Percentiles rank a stretch among this genome's conserved stretches.
phyloP scores from a whole-genome alignment of 1,140 invertebrate species.

The Apocrypta bakeri region DNA sequence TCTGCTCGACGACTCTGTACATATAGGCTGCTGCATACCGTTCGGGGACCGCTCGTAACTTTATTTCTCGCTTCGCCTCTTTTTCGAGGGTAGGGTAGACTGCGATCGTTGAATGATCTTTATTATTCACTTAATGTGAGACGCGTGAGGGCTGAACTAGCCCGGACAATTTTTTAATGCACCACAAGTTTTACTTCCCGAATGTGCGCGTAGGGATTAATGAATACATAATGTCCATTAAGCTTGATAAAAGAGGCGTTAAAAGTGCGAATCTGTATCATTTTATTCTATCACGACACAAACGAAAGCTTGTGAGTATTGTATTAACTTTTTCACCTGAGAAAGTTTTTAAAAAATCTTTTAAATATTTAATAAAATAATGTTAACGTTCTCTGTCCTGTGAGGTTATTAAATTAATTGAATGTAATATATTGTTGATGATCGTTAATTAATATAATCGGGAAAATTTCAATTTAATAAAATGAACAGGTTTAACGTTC shows the following conservation, averaged over 20 bases:
- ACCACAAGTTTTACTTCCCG: neutral
- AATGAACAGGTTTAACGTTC: no score
- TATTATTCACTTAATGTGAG: slow-evolving; percentile 24
- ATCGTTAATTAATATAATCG: no score
- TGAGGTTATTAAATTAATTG: no score
- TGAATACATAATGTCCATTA: slow-evolving; percentile 14
- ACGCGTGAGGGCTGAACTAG: neutral
- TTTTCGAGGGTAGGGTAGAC: neutral
- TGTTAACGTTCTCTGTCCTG: no score
- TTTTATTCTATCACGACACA: no score
- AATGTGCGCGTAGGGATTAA: neutral
- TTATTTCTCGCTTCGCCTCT: neutral
- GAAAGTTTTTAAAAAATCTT: no score
- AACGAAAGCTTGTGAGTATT: no score
- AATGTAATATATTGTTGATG: no score
- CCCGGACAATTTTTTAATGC: neutral
- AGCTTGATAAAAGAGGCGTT: neutral
- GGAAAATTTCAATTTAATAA: no score
- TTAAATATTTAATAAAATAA: no score
- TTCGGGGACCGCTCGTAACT: neutral
- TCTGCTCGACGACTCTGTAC: neutral
- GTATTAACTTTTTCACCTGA: no score
- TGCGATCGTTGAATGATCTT: neutral
- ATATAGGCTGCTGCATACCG: neutral
- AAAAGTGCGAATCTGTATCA: no score